Evolutionary conservation across 1,140 invertebrate genomes (phyloP), one percentile per base, ranked within the genome.

Genomic region (Zaprionus lachaisei): DNA sequence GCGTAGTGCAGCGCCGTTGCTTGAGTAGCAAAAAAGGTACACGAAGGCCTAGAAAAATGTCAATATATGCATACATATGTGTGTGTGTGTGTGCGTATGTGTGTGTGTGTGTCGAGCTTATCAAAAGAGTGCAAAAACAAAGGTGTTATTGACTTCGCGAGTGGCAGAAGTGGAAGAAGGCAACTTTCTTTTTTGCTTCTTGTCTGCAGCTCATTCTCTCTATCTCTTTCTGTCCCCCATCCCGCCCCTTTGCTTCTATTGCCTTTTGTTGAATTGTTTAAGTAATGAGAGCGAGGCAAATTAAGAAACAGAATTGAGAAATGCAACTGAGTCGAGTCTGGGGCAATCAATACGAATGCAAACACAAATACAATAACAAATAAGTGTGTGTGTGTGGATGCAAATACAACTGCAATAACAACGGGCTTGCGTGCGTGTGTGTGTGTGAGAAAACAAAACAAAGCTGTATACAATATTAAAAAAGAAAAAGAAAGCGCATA

Each of bases 41-140:
- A 37, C 37, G 63, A 74, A 83, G 68, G 61, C 55, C 62, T 37
- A 47, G 7, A 44, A 58, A 47, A 47, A 47, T 51, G 47, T 14
- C 47, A 51, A 17, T 71, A 57, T 14, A 14, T 20, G 22, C 2
- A 12, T 14, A 38, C 14, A 28, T 49, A 26, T 56, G 37, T 38
- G 38, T 41, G 64, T 57, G 34, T 37, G 34, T 37, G 68, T 70
- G 74, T 31, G 41, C 41, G 12, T 14, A 28, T 76, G 34, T 69
- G 26, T 64, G n/a, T 62, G 60, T 70, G 60, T 70, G 65, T 76
- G 41, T 60, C 47, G 67, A 57, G 75, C 78, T 83, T 83, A 83
- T 83, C 81, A 83, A 84, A 85, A 84, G 77, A 85, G 78, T 81
- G 79, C 82, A 85, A 86, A 85, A 84, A 86, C 79, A 82, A 86